These are phyloP conservation scores for Conops quadrifasciatus DNA, from an alignment of 2,888 invertebrate genomes.

Conservation along the genomic window DNA sequence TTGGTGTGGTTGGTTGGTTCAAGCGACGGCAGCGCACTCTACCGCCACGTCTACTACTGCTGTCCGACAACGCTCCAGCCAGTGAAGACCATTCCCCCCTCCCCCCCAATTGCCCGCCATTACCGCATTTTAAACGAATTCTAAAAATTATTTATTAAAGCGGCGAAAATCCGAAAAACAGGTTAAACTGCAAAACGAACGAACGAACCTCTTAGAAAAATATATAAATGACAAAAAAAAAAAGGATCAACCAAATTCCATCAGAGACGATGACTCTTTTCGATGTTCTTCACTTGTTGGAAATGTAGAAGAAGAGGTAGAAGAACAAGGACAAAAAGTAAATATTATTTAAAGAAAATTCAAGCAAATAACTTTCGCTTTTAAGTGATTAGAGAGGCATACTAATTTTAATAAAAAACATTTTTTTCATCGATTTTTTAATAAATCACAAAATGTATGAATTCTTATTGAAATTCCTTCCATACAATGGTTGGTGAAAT, in stretches of 20 bases:
- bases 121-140: conserved; percentile 46
- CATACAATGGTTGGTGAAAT: too few species aligned
- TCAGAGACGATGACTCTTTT: conserved; percentile 43
- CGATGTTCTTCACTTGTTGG: background rate
- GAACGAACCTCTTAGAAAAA: background rate
- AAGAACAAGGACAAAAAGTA: background rate
- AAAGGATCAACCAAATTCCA: conserved; percentile 50
- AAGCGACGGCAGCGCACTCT: background rate
- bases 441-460: too few species aligned
- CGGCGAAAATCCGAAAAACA: conserved; percentile 60
- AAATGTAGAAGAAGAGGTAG: background rate
- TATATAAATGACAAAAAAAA: conserved; percentile 24
- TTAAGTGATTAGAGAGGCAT: background rate
- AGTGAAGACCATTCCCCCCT: background rate
- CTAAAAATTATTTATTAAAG: conserved; percentile 64
- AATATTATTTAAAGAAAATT: background rate
- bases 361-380: too few species aligned
- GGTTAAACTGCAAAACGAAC: conserved; percentile 51
- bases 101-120: background rate
- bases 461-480: too few species aligned
- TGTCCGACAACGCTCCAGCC: background rate
- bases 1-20: conserved; percentile 13
- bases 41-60: background rate
- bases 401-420: too few species aligned
- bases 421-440: too few species aligned